Evolutionary conservation across 2,113 vertebrate species (phyloP), one percentile per base, ranked within the genome.

Genomic region (Sinocyclocheilus maitianheensis): DNA sequence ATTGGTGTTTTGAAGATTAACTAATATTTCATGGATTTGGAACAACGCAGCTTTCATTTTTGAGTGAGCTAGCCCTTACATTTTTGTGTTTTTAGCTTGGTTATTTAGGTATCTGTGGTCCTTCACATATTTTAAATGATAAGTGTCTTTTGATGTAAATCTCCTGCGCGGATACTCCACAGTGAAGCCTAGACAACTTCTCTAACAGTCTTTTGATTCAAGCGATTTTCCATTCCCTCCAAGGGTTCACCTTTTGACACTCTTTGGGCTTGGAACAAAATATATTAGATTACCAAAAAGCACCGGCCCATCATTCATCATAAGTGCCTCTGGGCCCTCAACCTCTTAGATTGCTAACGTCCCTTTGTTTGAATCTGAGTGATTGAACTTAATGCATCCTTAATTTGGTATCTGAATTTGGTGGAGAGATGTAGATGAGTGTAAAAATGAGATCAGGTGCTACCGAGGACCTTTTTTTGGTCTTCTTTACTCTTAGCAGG

Each of bases 391-490:
- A 74, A 84, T 87, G 62, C 69, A 13, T 37, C 24, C 46, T 67
- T 43, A 67, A 77, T 91, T 90, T 84, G 12, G 82, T 83, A 43
- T 26, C 84, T 71, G 24, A 55, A 62, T 37, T 65, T 48, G 84
- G 75, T 84, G 76, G 62, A 46, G 8, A 60, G 34, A 20, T 7
- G 40, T 10, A 51, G 78, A 83, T 43, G 37, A 22, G 55, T 71
- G 22, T 48, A 46, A 51, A 53, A 37, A 83, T 40, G 26, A 85
- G 86, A 91, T 88, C 93, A 93, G 92, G 91, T 94, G 93, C 89
- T 90, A 84, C 80, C 84, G 81, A 85, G 84, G 30, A 30, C 81
- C 81, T n/a, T 76, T 88, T 90, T 34, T 53, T 53, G n/a, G 20
- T 51, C 3, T 24, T 80, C 30, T 78, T 60, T 60, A 37, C 18